Percentiles rank a stretch among this genome's conserved stretches.
phyloP scores from a whole-genome alignment of 2,113 vertebrate species.

The Pachyramphus minor region DNA sequence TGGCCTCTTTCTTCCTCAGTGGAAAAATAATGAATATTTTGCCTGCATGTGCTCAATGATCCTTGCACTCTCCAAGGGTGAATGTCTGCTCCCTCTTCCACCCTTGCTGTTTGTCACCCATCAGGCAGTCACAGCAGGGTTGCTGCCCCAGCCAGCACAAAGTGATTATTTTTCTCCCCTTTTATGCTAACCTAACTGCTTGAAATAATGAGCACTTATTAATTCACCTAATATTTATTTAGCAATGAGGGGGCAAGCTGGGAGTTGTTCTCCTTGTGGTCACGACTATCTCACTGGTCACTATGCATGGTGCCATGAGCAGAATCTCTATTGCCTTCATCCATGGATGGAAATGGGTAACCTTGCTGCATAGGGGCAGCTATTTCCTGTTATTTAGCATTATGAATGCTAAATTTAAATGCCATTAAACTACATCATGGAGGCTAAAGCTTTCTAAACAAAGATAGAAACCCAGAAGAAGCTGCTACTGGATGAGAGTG shows the following conservation, averaged over 20 bases:
- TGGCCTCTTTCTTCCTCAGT: background rate
- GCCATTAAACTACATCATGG: background rate
- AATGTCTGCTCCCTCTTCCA: background rate
- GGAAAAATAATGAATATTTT: background rate
- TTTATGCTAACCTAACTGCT: background rate
- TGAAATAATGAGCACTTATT: background rate
- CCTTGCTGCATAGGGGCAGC: background rate
- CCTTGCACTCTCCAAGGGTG: background rate
- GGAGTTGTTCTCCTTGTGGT: background rate
- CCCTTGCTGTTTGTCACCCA: background rate
- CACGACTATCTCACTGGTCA: background rate
- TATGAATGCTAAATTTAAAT: slow-evolving; percentile 30
- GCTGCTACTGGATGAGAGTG: background rate
- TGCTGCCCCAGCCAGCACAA: background rate
- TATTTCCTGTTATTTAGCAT: background rate
- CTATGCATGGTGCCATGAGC: background rate
- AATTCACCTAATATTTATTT: background rate
- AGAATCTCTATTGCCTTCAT: background rate
- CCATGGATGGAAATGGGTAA: background rate
- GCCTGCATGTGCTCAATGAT: background rate
- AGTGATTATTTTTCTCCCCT: background rate
- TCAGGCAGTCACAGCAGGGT: background rate
- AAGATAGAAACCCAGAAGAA: background rate
- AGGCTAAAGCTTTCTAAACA: slow-evolving; percentile 5
- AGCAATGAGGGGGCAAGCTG: background rate